phyloP scores from a whole-genome alignment of 2,797 vertebrate genomes.

The Varecia variegata region DNA sequence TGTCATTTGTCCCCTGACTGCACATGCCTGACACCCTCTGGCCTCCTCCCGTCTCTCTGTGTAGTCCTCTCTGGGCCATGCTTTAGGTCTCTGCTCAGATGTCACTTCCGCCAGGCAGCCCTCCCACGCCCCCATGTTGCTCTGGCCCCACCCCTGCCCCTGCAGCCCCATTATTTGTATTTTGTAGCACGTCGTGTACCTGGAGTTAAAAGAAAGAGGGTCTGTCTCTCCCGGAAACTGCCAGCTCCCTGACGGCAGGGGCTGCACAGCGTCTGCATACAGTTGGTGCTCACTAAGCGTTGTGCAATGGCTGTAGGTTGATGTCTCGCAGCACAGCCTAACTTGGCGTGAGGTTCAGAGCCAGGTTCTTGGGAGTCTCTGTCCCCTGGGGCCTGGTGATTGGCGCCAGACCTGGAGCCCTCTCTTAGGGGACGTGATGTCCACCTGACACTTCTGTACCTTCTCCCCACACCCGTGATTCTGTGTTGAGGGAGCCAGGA shows the following conservation, averaged over 20 bases:
- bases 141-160: background rate
- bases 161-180: too few species aligned
- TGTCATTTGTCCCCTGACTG: background rate
- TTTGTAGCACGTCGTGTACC: background rate
- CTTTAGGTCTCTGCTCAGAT: background rate
- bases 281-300: background rate
- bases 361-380: too few species aligned
- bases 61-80: too few species aligned
- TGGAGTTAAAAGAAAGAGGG: background rate
- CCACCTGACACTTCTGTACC: background rate
- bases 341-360: background rate
- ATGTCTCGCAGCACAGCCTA: background rate
- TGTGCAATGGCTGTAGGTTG: background rate
- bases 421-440: background rate
- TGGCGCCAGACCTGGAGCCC: background rate
- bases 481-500: background rate
- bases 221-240: background rate
- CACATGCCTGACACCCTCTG: background rate
- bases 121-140: background rate
- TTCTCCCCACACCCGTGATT: background rate
- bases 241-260: background rate
- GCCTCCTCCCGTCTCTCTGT: background rate
- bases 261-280: background rate
- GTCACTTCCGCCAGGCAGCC: background rate
- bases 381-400: background rate